Evolutionary conservation across 1,140 invertebrate genomes (phyloP).

Genomic region (Chlorops oryzae): DNA sequence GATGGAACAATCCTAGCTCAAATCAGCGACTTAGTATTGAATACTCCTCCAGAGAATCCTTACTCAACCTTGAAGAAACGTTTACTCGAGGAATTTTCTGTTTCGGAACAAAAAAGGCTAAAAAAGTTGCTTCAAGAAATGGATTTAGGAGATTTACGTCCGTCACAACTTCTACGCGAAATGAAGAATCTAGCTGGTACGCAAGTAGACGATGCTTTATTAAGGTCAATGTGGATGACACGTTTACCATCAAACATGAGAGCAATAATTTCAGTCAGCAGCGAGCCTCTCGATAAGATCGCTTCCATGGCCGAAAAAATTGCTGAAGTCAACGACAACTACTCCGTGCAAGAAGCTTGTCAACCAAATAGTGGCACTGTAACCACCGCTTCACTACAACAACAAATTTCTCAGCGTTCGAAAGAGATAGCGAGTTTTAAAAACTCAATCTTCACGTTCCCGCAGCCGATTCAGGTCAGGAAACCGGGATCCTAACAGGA

Average conservation of each 20-base stretch:
- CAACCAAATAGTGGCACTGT: no score
- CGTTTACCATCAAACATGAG: conserved; percentile 13
- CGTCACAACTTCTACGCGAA: conserved; percentile 22
- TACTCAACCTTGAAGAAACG: not conserved
- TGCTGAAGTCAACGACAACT: no score
- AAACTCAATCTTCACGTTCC: no score
- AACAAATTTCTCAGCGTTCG: no score
- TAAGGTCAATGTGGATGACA: conserved; percentile 21
- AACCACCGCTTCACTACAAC: no score
- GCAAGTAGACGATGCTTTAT: conserved; percentile 6
- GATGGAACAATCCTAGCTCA: conserved; percentile 6
- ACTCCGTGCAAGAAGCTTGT: no score
- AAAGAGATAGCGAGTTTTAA: no score
- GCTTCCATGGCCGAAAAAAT: no score
- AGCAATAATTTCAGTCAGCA: no score
- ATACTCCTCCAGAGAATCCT: conserved; percentile 17
- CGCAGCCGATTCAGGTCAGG: no score
- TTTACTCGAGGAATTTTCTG: conserved; percentile 6
- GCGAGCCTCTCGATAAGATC: no score
- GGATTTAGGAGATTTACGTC: conserved; percentile 24
- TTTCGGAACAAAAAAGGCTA: conserved; percentile 16
- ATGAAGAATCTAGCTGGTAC: conserved; percentile 3
- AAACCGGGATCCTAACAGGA: no score
- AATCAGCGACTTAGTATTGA: conserved; percentile 11
- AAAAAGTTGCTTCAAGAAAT: conserved; percentile 23